Conservation (phyloP, 2,888 invertebrate species). For the Campaea margaritaria region DNA sequence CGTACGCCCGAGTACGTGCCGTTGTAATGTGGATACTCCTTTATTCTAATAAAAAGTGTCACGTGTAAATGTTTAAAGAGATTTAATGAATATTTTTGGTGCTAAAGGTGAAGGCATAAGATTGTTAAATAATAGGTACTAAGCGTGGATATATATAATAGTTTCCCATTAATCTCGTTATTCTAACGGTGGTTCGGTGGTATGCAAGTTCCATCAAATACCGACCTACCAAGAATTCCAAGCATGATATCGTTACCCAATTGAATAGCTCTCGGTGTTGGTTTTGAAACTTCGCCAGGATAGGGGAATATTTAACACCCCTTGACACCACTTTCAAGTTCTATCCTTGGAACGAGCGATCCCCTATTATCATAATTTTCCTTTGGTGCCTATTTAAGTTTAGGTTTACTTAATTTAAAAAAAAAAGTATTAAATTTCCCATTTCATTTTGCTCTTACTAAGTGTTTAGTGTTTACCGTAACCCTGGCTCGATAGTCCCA, state of each 20-base stretch:
- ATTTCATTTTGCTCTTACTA: slow-evolving; percentile 1
- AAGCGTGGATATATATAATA: too few relatives aligned
- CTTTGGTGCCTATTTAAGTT: too few relatives aligned
- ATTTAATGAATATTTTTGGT: too few relatives aligned
- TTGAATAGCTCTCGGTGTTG: slow-evolving; percentile 11
- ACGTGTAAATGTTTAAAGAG: too few relatives aligned
- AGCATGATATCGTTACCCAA: slow-evolving; percentile 20
- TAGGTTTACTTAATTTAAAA: too few relatives aligned
- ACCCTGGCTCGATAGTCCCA: slow-evolving; percentile 3
- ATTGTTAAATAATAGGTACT: too few relatives aligned
- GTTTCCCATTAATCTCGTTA: too few relatives aligned
- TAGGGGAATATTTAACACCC: slow-evolving; percentile 22
- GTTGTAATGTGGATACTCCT: too few relatives aligned
- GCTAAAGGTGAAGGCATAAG: too few relatives aligned
- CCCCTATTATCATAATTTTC: neutral
- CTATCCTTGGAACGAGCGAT: slow-evolving; percentile 1
- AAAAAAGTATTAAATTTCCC: neutral
- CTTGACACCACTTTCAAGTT: slow-evolving; percentile 15
- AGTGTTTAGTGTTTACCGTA: slow-evolving; percentile 5
- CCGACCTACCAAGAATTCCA: slow-evolving; percentile 5
- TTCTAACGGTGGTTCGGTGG: too few relatives aligned
- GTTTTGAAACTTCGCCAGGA: slow-evolving; percentile 18
- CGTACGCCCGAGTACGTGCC: too few relatives aligned
- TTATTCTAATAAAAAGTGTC: too few relatives aligned
- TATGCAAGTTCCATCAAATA: neutral